These are phyloP conservation scores for Busseola fusca DNA, from an alignment of 2,888 invertebrate species.

Conservation along the genomic window DNA sequence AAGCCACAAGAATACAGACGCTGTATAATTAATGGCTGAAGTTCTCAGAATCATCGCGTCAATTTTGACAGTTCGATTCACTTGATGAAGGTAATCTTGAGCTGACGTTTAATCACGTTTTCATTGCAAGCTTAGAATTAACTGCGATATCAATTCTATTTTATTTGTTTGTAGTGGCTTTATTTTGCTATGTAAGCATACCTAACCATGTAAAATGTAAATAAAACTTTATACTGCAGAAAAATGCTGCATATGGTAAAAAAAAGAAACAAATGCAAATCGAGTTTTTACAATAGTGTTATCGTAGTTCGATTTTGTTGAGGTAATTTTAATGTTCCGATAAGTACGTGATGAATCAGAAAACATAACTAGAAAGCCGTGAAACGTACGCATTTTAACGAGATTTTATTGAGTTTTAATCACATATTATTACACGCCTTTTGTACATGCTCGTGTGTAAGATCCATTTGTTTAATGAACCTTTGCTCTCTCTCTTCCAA, in stretches of 20 bases:
- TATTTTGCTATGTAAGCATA: constrained; percentile 36
- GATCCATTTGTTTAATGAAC: constrained; percentile 31
- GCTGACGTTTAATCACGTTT: constrained; percentile 64
- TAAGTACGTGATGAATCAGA: constrained; percentile 67
- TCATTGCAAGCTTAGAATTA: constrained; percentile 46
- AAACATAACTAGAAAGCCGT: constrained; percentile 55
- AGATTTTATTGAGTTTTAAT: constrained; percentile 51
- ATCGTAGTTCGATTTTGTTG: constrained; percentile 48
- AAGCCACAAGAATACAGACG: constrained; percentile 40
- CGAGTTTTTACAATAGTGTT: constrained; percentile 43
- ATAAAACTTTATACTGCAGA: constrained; percentile 29
- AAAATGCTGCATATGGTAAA: constrained; percentile 9
- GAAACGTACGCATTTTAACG: constrained; percentile 46
- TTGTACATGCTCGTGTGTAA: constrained; percentile 10
- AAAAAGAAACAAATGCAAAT: constrained; percentile 34
- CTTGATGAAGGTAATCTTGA: constrained; percentile 68
- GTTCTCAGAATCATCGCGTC: constrained; percentile 55
- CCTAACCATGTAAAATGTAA: constrained; percentile 4
- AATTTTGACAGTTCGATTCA: constrained; percentile 69
- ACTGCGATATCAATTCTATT: constrained; percentile 15
- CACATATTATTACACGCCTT: constrained; percentile 44
- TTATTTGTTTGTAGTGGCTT: constrained; percentile 8
- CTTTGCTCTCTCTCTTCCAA: constrained; percentile 19
- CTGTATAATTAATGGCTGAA: constrained; percentile 50
- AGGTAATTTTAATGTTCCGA: constrained; percentile 49